These are phyloP conservation scores for Athripsodes cinereus DNA, from an alignment of 2,888 invertebrate genomes.

Conservation along the genomic window DNA sequence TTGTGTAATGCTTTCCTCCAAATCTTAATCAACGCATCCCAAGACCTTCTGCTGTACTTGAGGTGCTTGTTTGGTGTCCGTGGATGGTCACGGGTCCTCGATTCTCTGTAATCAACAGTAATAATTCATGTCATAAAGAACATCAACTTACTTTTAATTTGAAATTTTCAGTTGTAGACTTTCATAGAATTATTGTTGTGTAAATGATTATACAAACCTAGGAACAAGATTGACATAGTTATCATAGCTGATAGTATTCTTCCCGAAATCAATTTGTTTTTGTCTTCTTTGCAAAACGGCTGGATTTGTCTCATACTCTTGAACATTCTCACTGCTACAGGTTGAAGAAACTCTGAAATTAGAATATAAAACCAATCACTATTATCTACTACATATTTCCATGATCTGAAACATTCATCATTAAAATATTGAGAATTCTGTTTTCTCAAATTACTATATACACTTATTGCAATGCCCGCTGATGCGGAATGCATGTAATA, in stretches of 20 bases:
- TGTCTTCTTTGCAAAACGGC: constrained; percentile 68
- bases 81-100: constrained; percentile 69
- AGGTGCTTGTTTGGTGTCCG: constrained; percentile 81
- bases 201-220: too few species aligned
- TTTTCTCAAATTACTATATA: too few species aligned
- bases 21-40: constrained; percentile 81
- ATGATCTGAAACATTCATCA: too few species aligned
- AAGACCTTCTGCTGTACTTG: constrained; percentile 87
- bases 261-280: constrained; percentile 93
- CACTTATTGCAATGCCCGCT: too few species aligned
- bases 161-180: too few species aligned
- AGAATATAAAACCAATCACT: too few species aligned
- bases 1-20: constrained; percentile 83
- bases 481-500: too few species aligned
- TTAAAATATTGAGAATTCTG: too few species aligned
- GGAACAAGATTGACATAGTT: constrained; percentile 65
- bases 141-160: too few species aligned
- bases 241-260: constrained; percentile 83
- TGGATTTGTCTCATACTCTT: constrained; percentile 65
- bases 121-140: too few species aligned
- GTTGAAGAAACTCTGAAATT: constrained; percentile 8
- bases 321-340: constrained; percentile 1
- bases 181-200: too few species aligned
- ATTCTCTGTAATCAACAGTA: constrained; percentile 46
- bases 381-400: too few species aligned